Evolutionary conservation across 2,888 invertebrate species (phyloP), one percentile per base, ranked within the genome.

Genomic region (Nebria brevicollis): DNA sequence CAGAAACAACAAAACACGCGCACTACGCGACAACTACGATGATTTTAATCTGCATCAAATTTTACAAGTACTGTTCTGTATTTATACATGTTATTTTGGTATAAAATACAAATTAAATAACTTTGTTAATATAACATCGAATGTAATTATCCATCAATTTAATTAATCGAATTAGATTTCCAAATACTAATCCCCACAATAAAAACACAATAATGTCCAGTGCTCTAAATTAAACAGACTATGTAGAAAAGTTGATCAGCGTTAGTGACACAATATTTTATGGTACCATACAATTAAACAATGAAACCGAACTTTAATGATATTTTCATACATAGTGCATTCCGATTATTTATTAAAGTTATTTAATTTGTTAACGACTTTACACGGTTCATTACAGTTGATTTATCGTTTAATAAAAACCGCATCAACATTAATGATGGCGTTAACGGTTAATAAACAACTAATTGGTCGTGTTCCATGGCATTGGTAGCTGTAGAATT

Each of bases 361-460:
- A 80, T 80, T 80, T 80, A 80, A 80, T 80, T 80, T 80, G 80
- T 75, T 75, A 80, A 80, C 80, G 80, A 75, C 65, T 70, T 54
- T 64, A 70, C 66, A 74, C 75, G 75, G 80, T 80, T 75, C 75
- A 80, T 80, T 80, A 75, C 75, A 65, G 66, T 54, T 80, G 80
- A 80, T 80, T 75, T 80, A 80, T 80, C 75, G 80, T 80, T 80
- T 80, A 80, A 80, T 80, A 80, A 80, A 80, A 80, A 80, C 80
- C 80, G 73, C 80, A 75, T 75, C 80, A 75, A 75, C 75, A 72
- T 75, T 80, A 80, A 80, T 80, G 80, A 80, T 75, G 64, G 80
- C 80, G 75, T 80, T 80, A 80, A 80, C 80, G 80, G 80, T 80
- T 80, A 80, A 80, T 80, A 80, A 80, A 80, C 80, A 80, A 80